A percentile compares a stretch with the other conserved stretches of the same genome.
Evolutionary conservation across 2,113 vertebrate genomes (phyloP).

Genomic region (Aphelocoma coerulescens): DNA sequence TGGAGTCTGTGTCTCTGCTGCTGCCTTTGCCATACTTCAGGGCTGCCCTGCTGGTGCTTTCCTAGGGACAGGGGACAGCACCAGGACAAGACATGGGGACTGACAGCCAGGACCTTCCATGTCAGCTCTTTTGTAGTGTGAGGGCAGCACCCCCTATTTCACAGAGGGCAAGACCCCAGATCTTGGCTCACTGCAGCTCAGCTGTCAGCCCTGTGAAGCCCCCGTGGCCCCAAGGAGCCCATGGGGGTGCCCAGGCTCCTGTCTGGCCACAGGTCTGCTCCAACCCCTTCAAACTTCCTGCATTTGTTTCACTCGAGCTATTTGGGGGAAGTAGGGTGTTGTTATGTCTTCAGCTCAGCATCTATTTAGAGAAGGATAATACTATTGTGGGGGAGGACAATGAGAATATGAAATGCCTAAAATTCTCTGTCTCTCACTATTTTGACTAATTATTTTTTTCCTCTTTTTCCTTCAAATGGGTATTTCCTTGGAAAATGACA

Average conservation of each 20-base stretch:
- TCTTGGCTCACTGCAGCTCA: neutral
- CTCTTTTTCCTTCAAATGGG: neutral
- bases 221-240: rapidly evolving
- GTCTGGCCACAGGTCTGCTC: neutral
- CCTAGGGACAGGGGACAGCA: neutral
- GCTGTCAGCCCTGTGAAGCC: neutral
- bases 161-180: neutral
- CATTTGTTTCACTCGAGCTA: neutral
- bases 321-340: conserved; percentile 35
- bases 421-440: neutral
- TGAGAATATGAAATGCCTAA: neutral
- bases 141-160: neutral
- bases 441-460: neutral
- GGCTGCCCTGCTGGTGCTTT: neutral
- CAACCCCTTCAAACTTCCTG: conserved; percentile 10
- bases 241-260: neutral
- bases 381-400: conserved; percentile 36
- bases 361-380: conserved; percentile 42
- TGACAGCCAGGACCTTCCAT: neutral
- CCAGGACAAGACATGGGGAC: neutral
- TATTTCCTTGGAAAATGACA: neutral
- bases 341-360: conserved; percentile 43
- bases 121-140: neutral
- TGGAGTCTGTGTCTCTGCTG: neutral
- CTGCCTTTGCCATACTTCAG: rapidly evolving